Percentiles rank a stretch among this genome's conserved stretches.
Evolutionary conservation across 2,113 vertebrate species (phyloP).

Genomic region (Gallinago jamesoni): DNA sequence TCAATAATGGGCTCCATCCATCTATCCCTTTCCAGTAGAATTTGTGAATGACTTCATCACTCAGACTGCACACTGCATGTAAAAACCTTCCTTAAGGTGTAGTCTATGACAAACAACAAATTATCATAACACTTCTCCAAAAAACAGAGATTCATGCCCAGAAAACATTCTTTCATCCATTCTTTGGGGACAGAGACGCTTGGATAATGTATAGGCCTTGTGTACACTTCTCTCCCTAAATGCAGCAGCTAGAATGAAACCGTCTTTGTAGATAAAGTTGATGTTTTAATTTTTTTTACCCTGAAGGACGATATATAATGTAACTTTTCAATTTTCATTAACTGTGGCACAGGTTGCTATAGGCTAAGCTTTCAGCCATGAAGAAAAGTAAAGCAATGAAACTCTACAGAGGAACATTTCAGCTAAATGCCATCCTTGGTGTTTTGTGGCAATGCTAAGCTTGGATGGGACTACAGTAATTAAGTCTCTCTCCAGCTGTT

Average conservation of each 20-base stretch:
- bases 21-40: not conserved
- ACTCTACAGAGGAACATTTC: not conserved
- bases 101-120: conserved; percentile 1
- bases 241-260: conserved; percentile 22
- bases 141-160: not conserved
- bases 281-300: conserved; percentile 41
- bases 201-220: conserved; percentile 14
- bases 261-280: conserved; percentile 15
- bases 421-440: not conserved
- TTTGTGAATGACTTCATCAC: not conserved
- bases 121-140: not conserved
- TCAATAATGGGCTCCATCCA: not conserved
- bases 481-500: not conserved
- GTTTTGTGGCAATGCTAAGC: not conserved
- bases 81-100: not conserved
- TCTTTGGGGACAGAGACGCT: conserved; percentile 17
- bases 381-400: conserved; percentile 34
- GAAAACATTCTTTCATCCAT: conserved; percentile 37
- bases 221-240: not conserved
- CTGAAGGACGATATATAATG: conserved; percentile 18
- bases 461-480: not conserved
- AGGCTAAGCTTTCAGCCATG: conserved; percentile 14
- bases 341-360: not conserved
- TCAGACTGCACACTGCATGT: not conserved
- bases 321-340: conserved; percentile 45